Percentiles rank a stretch among this genome's conserved stretches.
Evolutionary conservation across 2,797 vertebrate species (phyloP).

Genomic region (Morus bassanus): DNA sequence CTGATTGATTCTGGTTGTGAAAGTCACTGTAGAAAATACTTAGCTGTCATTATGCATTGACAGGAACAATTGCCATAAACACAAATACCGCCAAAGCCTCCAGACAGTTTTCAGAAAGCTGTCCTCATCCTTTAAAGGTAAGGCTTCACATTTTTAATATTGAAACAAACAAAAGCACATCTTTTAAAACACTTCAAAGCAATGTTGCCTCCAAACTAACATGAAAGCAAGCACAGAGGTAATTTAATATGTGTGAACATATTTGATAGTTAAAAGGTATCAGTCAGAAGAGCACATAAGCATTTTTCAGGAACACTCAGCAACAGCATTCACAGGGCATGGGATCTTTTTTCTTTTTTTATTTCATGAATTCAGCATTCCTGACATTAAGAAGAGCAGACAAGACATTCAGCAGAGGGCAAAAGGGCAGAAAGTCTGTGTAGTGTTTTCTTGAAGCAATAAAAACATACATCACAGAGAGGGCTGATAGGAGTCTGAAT

Average conservation of each 20-base stretch:
- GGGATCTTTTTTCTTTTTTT: not conserved
- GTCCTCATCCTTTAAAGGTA: not conserved
- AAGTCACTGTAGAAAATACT: slow-evolving; percentile 41
- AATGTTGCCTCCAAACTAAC: not conserved
- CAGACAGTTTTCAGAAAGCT: not conserved
- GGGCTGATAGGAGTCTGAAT: not conserved
- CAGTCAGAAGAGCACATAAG: not conserved
- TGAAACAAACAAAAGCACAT: not conserved
- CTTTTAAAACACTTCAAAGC: slow-evolving; percentile 8
- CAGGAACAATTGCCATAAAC: not conserved
- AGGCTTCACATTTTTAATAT: not conserved
- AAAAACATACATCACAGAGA: not conserved
- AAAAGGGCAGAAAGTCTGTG: not conserved
- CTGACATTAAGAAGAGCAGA: not conserved
- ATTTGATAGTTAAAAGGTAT: not conserved
- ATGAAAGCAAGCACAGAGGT: not conserved
- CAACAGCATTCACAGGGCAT: not conserved
- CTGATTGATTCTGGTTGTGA: slow-evolving; percentile 39
- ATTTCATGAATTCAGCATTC: not conserved
- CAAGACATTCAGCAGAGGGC: not conserved
- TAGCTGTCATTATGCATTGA: not conserved
- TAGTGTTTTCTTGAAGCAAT: not conserved
- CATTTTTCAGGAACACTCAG: not conserved
- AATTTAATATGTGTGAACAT: not conserved
- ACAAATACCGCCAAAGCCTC: not conserved